Conservation (phyloP, 1,140 invertebrate genomes). For the Nasonia vitripennis region DNA sequence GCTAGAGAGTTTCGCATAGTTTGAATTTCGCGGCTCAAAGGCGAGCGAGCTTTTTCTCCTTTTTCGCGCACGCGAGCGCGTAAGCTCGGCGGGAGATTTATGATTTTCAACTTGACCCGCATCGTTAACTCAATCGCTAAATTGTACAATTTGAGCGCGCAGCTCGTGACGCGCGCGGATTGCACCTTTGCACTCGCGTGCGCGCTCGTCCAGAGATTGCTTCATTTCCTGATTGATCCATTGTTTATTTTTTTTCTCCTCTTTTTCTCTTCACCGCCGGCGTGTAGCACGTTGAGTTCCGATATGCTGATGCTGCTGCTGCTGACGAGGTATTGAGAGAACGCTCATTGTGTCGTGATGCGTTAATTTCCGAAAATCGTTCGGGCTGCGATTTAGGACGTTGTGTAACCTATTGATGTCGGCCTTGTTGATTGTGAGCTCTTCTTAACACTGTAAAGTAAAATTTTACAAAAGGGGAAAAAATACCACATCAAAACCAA, state of each 20-base stretch:
- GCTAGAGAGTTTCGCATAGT: too few relatives aligned
- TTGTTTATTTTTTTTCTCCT: background rate
- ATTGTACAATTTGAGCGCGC: background rate
- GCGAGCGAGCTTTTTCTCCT: background rate
- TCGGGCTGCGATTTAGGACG: too few relatives aligned
- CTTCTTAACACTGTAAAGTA: too few relatives aligned
- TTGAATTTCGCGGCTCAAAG: background rate
- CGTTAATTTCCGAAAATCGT: too few relatives aligned
- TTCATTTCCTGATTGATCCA: background rate
- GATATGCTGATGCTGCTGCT: too few relatives aligned
- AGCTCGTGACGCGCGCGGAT: background rate
- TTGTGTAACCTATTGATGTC: too few relatives aligned
- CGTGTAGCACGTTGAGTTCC: too few relatives aligned
- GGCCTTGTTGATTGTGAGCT: too few relatives aligned
- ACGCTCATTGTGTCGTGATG: too few relatives aligned
- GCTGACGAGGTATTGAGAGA: too few relatives aligned
- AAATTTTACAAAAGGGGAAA: too few relatives aligned
- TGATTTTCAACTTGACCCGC: background rate
- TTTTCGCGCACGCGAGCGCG: background rate
- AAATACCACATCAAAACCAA: background rate
- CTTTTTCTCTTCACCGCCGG: background rate
- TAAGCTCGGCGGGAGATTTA: too few relatives aligned
- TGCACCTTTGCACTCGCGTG: background rate
- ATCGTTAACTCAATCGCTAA: slow-evolving; percentile 1
- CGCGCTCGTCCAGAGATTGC: background rate